Percentiles rank a stretch among this genome's conserved stretches.
phyloP scores from a whole-genome alignment of 2,797 vertebrate genomes.

The Acanthornis magna region DNA sequence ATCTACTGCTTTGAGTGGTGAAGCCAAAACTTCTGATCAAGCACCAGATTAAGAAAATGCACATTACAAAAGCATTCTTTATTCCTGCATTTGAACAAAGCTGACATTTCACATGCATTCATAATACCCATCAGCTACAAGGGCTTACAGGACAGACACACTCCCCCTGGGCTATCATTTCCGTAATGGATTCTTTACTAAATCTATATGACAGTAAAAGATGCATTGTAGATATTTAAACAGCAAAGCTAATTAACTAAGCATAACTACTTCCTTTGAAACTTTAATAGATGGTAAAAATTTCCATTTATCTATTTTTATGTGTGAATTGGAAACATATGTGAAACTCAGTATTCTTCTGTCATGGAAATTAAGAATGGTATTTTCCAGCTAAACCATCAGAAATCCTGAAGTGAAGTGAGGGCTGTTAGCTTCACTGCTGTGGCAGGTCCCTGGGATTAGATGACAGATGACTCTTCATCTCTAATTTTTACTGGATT shows the following conservation, averaged over 20 bases:
- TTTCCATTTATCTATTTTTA: constrained; percentile 38
- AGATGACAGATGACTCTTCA: neutral
- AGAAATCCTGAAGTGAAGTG: neutral
- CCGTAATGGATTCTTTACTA: constrained; percentile 24
- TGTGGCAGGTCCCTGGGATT: neutral
- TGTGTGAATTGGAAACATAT: constrained; percentile 10
- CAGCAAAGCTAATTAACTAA: constrained; percentile 52
- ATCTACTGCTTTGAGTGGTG: neutral
- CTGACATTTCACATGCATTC: constrained; percentile 28
- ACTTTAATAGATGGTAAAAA: neutral
- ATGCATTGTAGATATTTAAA: constrained; percentile 33
- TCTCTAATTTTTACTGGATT: neutral
- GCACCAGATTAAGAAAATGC: neutral
- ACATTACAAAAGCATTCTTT: constrained; percentile 32
- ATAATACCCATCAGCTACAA: constrained; percentile 13
- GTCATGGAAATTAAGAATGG: constrained; percentile 9
- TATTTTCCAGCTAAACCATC: neutral
- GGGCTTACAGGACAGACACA: neutral
- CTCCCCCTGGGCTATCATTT: neutral
- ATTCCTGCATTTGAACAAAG: constrained; percentile 26
- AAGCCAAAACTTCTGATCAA: constrained; percentile 36
- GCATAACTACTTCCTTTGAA: constrained; percentile 46
- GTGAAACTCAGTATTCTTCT: neutral
- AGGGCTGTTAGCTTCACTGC: neutral
- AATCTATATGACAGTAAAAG: constrained; percentile 1